These are phyloP conservation scores for Acanthis flammea DNA, from an alignment of 2,797 vertebrate species.

Conservation along the genomic window DNA sequence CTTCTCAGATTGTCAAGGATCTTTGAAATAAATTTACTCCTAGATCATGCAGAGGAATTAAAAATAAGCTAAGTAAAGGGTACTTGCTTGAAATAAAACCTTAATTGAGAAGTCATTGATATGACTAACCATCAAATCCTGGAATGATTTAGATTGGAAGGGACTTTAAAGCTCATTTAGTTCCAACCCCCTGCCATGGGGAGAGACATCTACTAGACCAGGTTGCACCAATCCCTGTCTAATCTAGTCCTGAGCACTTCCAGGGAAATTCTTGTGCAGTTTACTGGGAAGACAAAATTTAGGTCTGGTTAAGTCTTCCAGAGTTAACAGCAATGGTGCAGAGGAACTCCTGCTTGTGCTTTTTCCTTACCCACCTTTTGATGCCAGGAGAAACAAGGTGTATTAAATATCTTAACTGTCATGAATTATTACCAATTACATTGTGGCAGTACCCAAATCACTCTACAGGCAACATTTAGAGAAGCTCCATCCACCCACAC, in stretches of 20 bases:
- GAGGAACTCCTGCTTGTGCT: neutral
- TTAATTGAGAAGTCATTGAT: neutral
- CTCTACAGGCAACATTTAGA: neutral
- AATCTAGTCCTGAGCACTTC: neutral
- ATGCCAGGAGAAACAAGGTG: neutral
- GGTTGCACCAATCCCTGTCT: neutral
- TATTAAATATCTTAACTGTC: neutral
- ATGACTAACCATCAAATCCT: accelerated
- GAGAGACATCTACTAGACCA: neutral
- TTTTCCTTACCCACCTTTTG: neutral
- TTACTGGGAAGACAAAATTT: neutral
- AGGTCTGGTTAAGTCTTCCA: neutral
- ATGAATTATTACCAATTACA: neutral
- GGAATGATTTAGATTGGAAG: neutral
- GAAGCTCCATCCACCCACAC: neutral
- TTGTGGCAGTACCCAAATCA: neutral
- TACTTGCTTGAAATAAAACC: neutral
- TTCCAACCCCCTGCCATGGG: neutral
- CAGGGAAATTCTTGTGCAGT: neutral
- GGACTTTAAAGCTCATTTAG: neutral
- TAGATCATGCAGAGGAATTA: neutral
- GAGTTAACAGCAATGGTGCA: neutral
- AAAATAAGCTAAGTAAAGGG: neutral
- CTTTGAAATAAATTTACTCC: neutral
- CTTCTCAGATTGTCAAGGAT: neutral